Evolutionary conservation across 2,113 vertebrate genomes (phyloP).

Genomic region (Phaethon lepturus): DNA sequence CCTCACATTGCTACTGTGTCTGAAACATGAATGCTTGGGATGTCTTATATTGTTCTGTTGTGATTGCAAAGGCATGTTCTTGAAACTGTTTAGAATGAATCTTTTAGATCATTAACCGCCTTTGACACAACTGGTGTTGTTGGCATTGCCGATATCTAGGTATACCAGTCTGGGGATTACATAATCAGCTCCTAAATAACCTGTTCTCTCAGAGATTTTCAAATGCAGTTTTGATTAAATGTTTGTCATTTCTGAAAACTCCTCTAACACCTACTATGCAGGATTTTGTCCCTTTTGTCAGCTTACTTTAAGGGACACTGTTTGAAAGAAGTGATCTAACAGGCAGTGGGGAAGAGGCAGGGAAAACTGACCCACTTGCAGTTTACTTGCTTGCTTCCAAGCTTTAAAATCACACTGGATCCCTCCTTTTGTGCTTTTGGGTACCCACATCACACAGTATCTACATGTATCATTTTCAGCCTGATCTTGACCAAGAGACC

Average conservation of each 20-base stretch:
- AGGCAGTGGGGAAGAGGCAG: rapidly evolving
- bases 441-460: neutral
- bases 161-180: neutral
- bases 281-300: neutral
- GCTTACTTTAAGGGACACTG: neutral
- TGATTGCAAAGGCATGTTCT: neutral
- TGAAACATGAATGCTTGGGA: neutral
- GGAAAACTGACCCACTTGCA: neutral
- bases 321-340: neutral
- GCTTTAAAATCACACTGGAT: neutral
- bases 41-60: neutral
- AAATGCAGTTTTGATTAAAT: neutral
- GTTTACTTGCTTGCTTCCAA: neutral
- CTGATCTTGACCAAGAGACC: neutral
- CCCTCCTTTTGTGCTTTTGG: neutral
- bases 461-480: neutral
- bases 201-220: neutral
- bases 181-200: neutral
- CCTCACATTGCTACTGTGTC: too few species aligned
- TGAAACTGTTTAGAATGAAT: neutral
- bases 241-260: neutral
- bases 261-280: neutral
- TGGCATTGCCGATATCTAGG: neutral
- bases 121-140: neutral
- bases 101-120: neutral